Percentiles rank a stretch among this genome's conserved stretches.
phyloP scores from a whole-genome alignment of 2,113 vertebrate species.

The Nycticryphes semicollaris region DNA sequence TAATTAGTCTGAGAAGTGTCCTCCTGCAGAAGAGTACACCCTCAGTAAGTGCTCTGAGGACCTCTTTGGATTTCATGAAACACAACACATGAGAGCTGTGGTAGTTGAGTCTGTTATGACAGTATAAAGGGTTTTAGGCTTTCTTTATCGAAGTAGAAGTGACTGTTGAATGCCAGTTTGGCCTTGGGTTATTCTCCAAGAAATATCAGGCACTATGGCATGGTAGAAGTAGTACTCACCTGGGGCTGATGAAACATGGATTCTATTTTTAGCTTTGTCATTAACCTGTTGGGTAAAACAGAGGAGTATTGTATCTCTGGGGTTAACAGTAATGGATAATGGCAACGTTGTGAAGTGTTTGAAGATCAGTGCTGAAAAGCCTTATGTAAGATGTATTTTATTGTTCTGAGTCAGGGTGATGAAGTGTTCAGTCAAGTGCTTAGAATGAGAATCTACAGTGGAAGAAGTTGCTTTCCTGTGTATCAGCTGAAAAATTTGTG shows the following conservation, averaged over 20 bases:
- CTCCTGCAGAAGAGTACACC: background rate
- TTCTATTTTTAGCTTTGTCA: background rate
- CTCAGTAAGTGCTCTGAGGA: background rate
- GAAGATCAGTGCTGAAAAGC: background rate
- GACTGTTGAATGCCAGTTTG: background rate
- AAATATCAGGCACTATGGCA: background rate
- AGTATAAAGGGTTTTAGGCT: background rate
- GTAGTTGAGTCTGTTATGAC: background rate
- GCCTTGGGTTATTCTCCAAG: background rate
- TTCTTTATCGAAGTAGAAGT: background rate
- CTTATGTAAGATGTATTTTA: background rate
- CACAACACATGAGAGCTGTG: background rate
- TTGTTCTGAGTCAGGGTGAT: background rate
- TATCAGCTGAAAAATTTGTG: background rate
- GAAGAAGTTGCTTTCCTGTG: background rate
- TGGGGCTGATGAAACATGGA: background rate
- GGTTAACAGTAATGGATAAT: background rate
- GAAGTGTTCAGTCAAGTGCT: background rate
- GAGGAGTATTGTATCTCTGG: background rate
- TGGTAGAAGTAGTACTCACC: background rate
- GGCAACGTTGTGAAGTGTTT: background rate
- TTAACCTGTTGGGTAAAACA: background rate
- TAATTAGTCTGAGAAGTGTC: conserved; percentile 14
- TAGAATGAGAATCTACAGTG: background rate
- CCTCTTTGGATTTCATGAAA: background rate